These are phyloP conservation scores for Eupithecia dodoneata DNA, from an alignment of 2,888 invertebrate species.

Conservation along the genomic window DNA sequence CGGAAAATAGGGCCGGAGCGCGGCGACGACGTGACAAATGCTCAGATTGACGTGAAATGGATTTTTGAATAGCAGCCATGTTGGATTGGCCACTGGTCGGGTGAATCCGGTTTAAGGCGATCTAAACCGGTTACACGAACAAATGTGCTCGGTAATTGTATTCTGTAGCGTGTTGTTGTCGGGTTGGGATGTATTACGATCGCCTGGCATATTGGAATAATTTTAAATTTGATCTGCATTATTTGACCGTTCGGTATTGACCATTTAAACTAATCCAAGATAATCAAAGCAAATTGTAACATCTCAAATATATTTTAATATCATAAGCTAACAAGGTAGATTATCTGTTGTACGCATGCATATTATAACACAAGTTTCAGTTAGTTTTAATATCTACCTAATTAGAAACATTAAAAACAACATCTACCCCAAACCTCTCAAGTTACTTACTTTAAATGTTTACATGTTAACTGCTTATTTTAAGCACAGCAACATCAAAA, in stretches of 20 bases:
- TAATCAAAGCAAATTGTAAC: not conserved
- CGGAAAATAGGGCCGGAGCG: constrained; percentile 33
- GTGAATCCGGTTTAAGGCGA: constrained; percentile 52
- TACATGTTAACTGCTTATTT: not conserved
- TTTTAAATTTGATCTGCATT: not conserved
- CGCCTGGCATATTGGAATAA: not conserved
- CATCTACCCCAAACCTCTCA: not conserved
- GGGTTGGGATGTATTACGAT: constrained; percentile 30
- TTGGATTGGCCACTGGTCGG: constrained; percentile 62
- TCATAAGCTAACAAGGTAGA: not conserved
- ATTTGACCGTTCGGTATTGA: not conserved
- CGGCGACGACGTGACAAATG: constrained; percentile 62
- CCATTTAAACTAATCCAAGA: not conserved
- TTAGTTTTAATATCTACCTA: not conserved
- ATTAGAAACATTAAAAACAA: not conserved
- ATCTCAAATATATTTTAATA: not conserved
- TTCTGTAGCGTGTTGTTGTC: constrained; percentile 45
- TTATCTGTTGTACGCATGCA: not conserved
- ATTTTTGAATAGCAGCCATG: constrained; percentile 70
- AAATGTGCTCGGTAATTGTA: constrained; percentile 61
- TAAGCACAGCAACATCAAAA: not conserved
- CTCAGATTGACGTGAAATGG: constrained; percentile 80
- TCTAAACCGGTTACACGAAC: constrained; percentile 48
- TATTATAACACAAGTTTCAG: not conserved
- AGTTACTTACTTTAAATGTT: not conserved